A percentile compares a stretch with the other conserved stretches of the same genome.
These are phyloP conservation scores for Stenolophus ochropezus DNA, from an alignment of 2,888 invertebrate species.

Conservation along the genomic window DNA sequence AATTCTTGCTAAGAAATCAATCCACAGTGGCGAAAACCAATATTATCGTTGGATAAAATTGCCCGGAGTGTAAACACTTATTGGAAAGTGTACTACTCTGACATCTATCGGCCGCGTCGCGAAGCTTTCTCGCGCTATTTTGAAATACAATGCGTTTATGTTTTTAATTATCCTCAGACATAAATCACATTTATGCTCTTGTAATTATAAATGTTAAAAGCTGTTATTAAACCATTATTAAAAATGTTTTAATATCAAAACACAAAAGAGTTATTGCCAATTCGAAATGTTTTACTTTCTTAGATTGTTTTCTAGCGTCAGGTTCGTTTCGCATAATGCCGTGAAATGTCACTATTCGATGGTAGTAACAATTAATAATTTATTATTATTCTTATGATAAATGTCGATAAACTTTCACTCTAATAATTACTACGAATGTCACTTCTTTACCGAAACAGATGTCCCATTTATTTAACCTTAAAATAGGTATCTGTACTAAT, in stretches of 20 bases:
- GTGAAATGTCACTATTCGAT: slow-evolving; percentile 42
- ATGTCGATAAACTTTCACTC: slow-evolving; percentile 25
- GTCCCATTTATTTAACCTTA: too few species aligned
- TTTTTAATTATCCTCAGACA: slow-evolving; percentile 49
- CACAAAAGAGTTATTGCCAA: slow-evolving; percentile 30
- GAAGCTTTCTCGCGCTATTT: slow-evolving; percentile 22
- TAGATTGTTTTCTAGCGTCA: slow-evolving; percentile 10
- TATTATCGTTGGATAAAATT: slow-evolving; percentile 39
- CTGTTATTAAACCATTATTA: slow-evolving; percentile 50
- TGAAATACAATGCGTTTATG: slow-evolving; percentile 30
- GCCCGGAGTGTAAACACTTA: background rate
- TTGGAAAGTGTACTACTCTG: slow-evolving; percentile 15
- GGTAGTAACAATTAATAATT: slow-evolving; percentile 33
- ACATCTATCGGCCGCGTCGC: background rate
- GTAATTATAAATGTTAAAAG: slow-evolving; percentile 52
- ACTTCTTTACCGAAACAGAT: background rate
- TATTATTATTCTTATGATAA: slow-evolving; percentile 22
- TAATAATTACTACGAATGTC: background rate
- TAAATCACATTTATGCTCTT: slow-evolving; percentile 52
- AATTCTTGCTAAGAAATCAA: slow-evolving; percentile 19
- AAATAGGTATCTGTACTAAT: too few species aligned
- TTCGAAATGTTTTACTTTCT: slow-evolving; percentile 29
- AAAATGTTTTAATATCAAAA: slow-evolving; percentile 48
- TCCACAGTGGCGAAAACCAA: slow-evolving; percentile 23
- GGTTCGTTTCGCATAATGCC: slow-evolving; percentile 16